Percentiles rank a stretch among this genome's conserved stretches.
These are phyloP conservation scores for Hemithea aestivaria DNA, from an alignment of 2,888 invertebrate species.

Conservation along the genomic window DNA sequence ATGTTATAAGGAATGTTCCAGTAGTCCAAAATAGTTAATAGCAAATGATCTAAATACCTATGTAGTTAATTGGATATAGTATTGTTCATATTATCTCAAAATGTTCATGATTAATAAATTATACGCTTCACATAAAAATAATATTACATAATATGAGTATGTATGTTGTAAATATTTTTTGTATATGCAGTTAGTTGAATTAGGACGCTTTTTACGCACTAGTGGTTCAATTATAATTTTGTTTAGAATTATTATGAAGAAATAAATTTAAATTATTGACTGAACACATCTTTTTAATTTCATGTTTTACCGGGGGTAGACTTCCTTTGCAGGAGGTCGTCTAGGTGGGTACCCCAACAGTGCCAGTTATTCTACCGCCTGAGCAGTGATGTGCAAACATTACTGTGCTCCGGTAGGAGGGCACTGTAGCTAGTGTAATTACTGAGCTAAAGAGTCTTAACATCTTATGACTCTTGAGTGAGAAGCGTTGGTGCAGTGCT, in stretches of 20 bases:
- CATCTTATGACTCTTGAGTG: no score
- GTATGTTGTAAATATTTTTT: constrained; percentile 47
- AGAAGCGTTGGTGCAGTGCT: no score
- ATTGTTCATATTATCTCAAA: constrained; percentile 15
- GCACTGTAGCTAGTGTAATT: no score
- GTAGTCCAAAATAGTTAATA: no score
- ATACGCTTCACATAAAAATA: constrained; percentile 35
- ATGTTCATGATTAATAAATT: constrained; percentile 21
- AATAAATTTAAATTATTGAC: constrained; percentile 69
- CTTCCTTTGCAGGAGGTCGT: no score
- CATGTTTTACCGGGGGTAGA: neutral
- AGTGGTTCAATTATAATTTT: constrained; percentile 44
- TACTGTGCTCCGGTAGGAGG: no score
- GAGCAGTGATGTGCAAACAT: no score
- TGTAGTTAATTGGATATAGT: constrained; percentile 9
- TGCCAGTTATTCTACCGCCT: no score
- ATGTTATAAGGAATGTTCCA: no score
- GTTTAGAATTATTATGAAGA: constrained; percentile 51
- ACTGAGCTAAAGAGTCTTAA: no score
- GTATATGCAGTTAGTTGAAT: constrained; percentile 52
- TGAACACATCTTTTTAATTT: constrained; percentile 37
- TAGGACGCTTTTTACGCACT: constrained; percentile 61
- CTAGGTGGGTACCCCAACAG: no score
- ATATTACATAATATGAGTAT: constrained; percentile 23
- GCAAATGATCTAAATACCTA: no score